Percentiles rank a stretch among this genome's conserved stretches.
Conservation (phyloP, 2,888 invertebrate species). For the Machimus atricapillus region DNA sequence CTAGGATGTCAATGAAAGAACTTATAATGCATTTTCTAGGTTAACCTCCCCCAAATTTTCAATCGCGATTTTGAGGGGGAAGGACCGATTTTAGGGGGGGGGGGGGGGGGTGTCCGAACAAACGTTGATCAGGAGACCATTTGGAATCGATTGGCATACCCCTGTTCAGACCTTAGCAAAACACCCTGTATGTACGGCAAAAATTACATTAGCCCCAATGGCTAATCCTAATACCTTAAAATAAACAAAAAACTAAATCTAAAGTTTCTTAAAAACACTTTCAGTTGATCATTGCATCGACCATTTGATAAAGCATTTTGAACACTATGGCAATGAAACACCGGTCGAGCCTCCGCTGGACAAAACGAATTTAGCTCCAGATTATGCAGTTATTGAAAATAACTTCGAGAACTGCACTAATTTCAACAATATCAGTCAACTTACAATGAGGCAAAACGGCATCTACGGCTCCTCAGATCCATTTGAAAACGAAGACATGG, state of each 20-base stretch:
- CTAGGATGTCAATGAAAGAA: no score
- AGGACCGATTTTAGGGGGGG: no score
- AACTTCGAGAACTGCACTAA: background rate
- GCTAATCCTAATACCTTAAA: background rate
- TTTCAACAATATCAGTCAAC: background rate
- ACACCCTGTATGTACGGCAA: no score
- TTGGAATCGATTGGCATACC: no score
- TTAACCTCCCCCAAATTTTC: no score
- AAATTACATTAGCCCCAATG: no score
- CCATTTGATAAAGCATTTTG: slow-evolving; percentile 33
- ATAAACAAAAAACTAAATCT: background rate
- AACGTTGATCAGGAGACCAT: no score
- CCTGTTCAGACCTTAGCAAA: no score
- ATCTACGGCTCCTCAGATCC: background rate
- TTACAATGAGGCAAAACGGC: background rate
- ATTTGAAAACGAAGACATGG: background rate
- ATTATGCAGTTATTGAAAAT: background rate
- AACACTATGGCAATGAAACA: background rate
- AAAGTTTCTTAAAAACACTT: background rate
- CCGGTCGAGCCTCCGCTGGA: background rate
- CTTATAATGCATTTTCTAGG: no score
- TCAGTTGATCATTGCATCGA: slow-evolving; percentile 44
- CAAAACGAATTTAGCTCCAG: background rate
- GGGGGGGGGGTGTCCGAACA: no score
- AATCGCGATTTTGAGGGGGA: no score